phyloP scores from a whole-genome alignment of 2,797 vertebrate genomes.

The Fistularia commersonii region DNA sequence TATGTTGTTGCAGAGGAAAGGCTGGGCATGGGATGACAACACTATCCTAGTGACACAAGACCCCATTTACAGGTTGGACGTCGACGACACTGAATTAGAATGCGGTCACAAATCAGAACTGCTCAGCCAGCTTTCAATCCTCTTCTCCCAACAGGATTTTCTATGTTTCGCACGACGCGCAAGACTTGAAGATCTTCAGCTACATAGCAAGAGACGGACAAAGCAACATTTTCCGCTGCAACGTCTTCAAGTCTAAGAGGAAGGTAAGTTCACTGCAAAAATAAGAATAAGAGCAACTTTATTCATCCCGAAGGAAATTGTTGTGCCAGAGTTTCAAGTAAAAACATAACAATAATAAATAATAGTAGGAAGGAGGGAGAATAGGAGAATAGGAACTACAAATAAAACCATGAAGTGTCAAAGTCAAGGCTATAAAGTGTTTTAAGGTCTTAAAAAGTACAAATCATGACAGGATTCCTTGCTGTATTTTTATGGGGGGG shows the following conservation, averaged over 20 bases:
- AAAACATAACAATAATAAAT: too few species aligned
- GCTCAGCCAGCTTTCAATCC: neutral
- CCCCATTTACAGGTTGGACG: slow-evolving; percentile 89
- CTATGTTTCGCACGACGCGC: slow-evolving; percentile 96
- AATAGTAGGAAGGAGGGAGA: too few species aligned
- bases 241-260: slow-evolving; percentile 98
- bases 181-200: slow-evolving; percentile 98
- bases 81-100: too few species aligned
- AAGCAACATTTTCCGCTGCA: slow-evolving; percentile 92
- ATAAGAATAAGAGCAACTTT: too few species aligned
- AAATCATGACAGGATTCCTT: neutral
- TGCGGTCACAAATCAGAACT: too few species aligned
- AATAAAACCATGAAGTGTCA: too few species aligned
- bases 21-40: slow-evolving; percentile 91
- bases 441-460: too few species aligned
- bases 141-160: slow-evolving; percentile 85
- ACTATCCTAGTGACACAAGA: slow-evolving; percentile 91
- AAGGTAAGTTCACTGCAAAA: slow-evolving; percentile 77
- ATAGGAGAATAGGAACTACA: too few species aligned
- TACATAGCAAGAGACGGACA: slow-evolving; percentile 95
- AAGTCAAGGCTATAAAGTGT: too few species aligned
- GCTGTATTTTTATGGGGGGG: neutral
- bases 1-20: slow-evolving; percentile 82
- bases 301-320: too few species aligned
- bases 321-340: too few species aligned